Conservation (phyloP, 2,113 vertebrate genomes). For the Merops nubicus region DNA sequence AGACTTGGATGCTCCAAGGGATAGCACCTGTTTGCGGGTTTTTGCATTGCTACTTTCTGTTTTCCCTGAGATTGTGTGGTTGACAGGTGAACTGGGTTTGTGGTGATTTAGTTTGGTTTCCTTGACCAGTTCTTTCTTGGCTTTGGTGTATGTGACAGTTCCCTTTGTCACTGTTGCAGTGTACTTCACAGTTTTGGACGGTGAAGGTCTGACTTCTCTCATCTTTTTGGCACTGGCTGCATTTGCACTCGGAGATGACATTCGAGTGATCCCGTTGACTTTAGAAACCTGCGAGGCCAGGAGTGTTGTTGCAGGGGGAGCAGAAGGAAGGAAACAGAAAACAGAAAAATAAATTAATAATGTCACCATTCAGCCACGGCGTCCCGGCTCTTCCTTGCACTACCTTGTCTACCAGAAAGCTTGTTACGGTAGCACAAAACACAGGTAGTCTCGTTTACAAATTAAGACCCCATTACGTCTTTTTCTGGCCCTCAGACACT, state of each 20-base stretch:
- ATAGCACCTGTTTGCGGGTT: slow-evolving; percentile 99
- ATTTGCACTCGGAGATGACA: slow-evolving; percentile 84
- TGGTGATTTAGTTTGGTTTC: slow-evolving; percentile 98
- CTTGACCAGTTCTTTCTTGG: slow-evolving; percentile 98
- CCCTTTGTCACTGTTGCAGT: slow-evolving; percentile 98
- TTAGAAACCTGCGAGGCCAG: slow-evolving; percentile 85
- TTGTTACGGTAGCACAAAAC: neutral
- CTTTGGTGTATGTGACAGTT: slow-evolving; percentile 99
- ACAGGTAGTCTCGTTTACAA: neutral
- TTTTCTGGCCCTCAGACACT: neutral
- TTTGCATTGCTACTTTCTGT: slow-evolving; percentile 99
- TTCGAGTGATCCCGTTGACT: slow-evolving; percentile 92
- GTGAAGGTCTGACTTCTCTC: slow-evolving; percentile 94
- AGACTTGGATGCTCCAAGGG: slow-evolving; percentile 83
- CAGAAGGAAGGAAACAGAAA: slow-evolving; percentile 34
- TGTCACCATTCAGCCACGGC: neutral
- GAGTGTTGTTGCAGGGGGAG: neutral
- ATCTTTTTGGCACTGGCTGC: slow-evolving; percentile 93
- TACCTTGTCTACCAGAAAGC: neutral
- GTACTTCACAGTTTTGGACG: slow-evolving; percentile 99
- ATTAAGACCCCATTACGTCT: neutral
- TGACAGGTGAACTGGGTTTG: slow-evolving; percentile 90
- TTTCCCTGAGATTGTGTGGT: slow-evolving; percentile 98
- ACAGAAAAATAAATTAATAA: neutral
- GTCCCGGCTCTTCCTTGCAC: neutral